Evolutionary conservation across 2,888 invertebrate genomes (phyloP), one percentile per base, ranked within the genome.

Genomic region (Eretmocerus hayati): DNA sequence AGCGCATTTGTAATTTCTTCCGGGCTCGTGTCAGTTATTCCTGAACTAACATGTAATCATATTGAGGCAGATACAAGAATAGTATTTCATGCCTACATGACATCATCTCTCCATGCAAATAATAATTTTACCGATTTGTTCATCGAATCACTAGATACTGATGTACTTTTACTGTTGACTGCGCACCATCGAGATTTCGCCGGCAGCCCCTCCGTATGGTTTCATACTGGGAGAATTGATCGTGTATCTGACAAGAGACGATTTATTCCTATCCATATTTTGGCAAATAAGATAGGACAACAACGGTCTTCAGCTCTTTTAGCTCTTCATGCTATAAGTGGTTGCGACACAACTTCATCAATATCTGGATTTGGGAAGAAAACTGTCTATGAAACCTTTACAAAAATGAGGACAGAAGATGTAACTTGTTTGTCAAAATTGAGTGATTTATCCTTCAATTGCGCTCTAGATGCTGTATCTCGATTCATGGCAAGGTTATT

Each of bases 71-170:
- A 26, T 26, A 26, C 26, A 11, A 26, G 26, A 26, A 26, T 26
- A 11, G 11, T 26, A 26, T 26, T 26, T 26, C 26, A 26, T 26
- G 6, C 11, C 6, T 26, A 6, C 11, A 6, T 8, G 11, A 26
- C 11, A 26, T 8, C 26, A 11, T 6, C 6, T 26, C 1, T 1
- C 1, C 1, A 1, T 1, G 1, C 26, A 1, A 11, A 9, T 6
- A 1, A 26, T 26, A 11, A 26, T 26, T 26, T 26, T 11, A n/a
- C n/a, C n/a, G 11, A 26, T 11, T 8, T 26, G 6, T 26, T 26
- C 1, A 26, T 26, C 1, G 26, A 26, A 26, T 26, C 1, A 26
- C 26, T 11, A 9, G 26, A 26, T 11, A 26, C 26, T 9, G 26
- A 26, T 26, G 26, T 26, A 6, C 11, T 26, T 11, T 26, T 26